A percentile compares a stretch with the other conserved stretches of the same genome.
These are phyloP conservation scores for Drosophila mayri DNA, from an alignment of 1,140 invertebrate species.

Conservation along the genomic window DNA sequence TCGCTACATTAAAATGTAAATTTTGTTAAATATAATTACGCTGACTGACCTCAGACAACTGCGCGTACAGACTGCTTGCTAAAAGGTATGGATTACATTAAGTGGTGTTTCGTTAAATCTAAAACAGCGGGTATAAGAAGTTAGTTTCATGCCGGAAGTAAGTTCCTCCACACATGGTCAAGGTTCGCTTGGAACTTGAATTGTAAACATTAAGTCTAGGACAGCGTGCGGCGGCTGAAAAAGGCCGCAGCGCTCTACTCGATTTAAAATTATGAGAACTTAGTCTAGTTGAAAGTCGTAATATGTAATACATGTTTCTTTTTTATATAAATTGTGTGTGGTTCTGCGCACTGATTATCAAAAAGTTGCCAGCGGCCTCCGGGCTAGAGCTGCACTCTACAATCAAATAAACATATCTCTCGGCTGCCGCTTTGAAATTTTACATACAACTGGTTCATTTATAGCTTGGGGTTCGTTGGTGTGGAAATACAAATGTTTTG, in stretches of 20 bases:
- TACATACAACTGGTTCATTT: constrained; percentile 30
- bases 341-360: constrained; percentile 78
- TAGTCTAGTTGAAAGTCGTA: constrained; percentile 70
- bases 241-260: constrained; percentile 55
- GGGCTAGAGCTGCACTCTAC: constrained; percentile 27
- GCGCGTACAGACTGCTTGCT: constrained; percentile 67
- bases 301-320: constrained; percentile 63
- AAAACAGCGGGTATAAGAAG: constrained; percentile 63
- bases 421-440: constrained; percentile 58
- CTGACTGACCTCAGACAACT: constrained; percentile 70
- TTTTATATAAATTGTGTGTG: constrained; percentile 45
- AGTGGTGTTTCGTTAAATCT: constrained; percentile 64
- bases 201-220: constrained; percentile 63
- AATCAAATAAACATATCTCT: constrained; percentile 41
- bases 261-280: constrained; percentile 72
- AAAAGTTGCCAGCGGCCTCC: constrained; percentile 56
- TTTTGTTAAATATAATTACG: constrained; percentile 72
- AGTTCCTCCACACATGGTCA: constrained; percentile 23
- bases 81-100: constrained; percentile 71
- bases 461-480: constrained; percentile 32
- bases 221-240: constrained; percentile 51
- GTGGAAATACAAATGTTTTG: constrained; percentile 57
- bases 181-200: constrained; percentile 51
- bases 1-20: constrained; percentile 77
- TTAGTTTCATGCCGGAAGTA: constrained; percentile 45